Evolutionary conservation across 2,888 invertebrate species (phyloP).

Genomic region (Thymelicus acteon): DNA sequence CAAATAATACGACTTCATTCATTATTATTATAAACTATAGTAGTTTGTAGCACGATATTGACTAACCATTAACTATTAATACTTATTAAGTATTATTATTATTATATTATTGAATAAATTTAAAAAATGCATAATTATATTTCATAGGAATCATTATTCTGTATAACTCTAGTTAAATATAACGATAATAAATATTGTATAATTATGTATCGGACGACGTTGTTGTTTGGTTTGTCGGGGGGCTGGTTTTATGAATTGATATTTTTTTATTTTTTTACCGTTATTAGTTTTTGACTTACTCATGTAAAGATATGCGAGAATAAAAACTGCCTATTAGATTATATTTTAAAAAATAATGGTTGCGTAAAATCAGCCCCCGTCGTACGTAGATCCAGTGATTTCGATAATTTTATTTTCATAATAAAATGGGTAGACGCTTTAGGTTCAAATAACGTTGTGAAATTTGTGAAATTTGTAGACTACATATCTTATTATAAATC

Average conservation of each 20-base stretch:
- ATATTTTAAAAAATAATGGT: conserved; percentile 84
- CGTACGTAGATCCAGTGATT: conserved; percentile 80
- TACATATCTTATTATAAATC: conserved; percentile 86
- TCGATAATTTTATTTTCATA: conserved; percentile 84
- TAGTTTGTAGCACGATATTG: conserved; percentile 82
- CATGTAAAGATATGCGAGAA: conserved; percentile 77
- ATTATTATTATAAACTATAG: conserved; percentile 79
- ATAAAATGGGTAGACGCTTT: conserved; percentile 85
- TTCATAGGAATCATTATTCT: conserved; percentile 86
- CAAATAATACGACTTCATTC: conserved; percentile 81
- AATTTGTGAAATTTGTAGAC: conserved; percentile 86
- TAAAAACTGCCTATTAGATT: conserved; percentile 83
- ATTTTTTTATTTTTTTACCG: conserved; percentile 85
- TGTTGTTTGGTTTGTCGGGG: conserved; percentile 72
- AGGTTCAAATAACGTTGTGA: conserved; percentile 85
- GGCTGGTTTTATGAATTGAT: conserved; percentile 81
- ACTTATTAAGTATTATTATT: conserved; percentile 85
- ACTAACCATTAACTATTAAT: conserved; percentile 85
- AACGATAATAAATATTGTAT: conserved; percentile 81
- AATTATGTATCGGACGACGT: conserved; percentile 60
- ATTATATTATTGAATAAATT: conserved; percentile 84
- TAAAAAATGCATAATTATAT: conserved; percentile 85
- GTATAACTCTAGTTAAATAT: conserved; percentile 86
- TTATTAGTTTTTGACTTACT: conserved; percentile 83
- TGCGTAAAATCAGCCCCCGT: conserved; percentile 78